phyloP scores from a whole-genome alignment of 2,797 vertebrate genomes.

The Eulemur albifrons region DNA sequence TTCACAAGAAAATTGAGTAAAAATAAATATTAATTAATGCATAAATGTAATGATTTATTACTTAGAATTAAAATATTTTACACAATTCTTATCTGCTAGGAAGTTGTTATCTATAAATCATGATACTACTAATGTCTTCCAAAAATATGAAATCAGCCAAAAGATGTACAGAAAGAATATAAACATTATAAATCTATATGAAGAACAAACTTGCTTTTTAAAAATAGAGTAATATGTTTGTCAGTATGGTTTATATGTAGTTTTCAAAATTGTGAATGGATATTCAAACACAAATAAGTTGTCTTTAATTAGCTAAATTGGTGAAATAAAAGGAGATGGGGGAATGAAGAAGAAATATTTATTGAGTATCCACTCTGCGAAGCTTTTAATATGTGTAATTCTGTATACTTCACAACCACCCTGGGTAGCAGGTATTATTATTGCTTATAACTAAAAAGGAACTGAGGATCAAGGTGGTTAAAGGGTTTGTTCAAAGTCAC shows the following conservation, averaged over 20 bases:
- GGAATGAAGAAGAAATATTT: not conserved
- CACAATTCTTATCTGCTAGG: not conserved
- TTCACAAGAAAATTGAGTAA: not conserved
- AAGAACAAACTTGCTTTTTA: conserved; percentile 24
- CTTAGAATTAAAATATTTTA: conserved; percentile 33
- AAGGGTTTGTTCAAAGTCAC: not conserved
- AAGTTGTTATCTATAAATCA: not conserved
- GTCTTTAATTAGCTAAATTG: conserved; percentile 30
- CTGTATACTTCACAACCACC: not conserved
- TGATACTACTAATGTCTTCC: not conserved
- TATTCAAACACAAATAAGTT: not conserved
- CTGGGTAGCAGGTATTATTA: not conserved
- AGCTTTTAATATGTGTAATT: not conserved
- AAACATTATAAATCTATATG: not conserved
- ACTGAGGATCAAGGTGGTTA: not conserved
- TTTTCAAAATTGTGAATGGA: not conserved
- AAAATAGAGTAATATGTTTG: conserved; percentile 49
- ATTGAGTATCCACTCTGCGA: not conserved
- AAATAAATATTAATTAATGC: not conserved
- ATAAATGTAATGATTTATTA: not conserved
- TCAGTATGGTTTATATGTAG: not conserved
- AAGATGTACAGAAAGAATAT: not conserved
- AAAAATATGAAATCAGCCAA: conserved; percentile 19
- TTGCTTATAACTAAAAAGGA: not conserved
- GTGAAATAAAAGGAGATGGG: not conserved